A percentile compares a stretch with the other conserved stretches of the same genome.
Evolutionary conservation across 53 echinoderm and acorn worm genomes (phyloP).

Genomic region (Stichopus horrens): DNA sequence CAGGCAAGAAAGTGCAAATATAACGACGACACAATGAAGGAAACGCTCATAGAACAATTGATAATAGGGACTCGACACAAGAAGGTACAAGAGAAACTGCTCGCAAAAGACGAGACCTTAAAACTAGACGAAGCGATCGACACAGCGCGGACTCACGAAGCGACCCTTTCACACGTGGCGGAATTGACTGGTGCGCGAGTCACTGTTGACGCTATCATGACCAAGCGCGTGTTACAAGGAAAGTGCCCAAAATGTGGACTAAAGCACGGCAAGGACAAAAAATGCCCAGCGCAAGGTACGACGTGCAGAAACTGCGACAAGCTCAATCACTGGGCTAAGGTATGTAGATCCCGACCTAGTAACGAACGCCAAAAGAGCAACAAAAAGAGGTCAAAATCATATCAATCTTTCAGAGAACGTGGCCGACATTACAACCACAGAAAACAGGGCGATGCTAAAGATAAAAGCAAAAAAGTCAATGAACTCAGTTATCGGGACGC

Average conservation of each 20-base stretch:
- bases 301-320: slow-evolving; percentile 12
- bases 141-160: slow-evolving; percentile 55
- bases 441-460: too few species aligned
- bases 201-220: slow-evolving; percentile 38
- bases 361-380: too few species aligned
- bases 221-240: too few species aligned
- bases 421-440: too few species aligned
- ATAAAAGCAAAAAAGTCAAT: too few species aligned
- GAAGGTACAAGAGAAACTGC: too few species aligned
- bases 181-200: slow-evolving; percentile 14
- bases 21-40: slow-evolving; percentile 5
- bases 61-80: slow-evolving; percentile 56
- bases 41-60: slow-evolving; percentile 55
- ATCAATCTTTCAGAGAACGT: too few species aligned
- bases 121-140: slow-evolving; percentile 52
- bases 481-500: too few species aligned
- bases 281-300: slow-evolving; percentile 22
- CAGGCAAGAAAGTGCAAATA: slow-evolving; percentile 58
- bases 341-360: not conserved
- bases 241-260: not conserved
- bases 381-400: too few species aligned
- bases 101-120: slow-evolving; percentile 51
- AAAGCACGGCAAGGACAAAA: not conserved
- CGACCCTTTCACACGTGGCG: slow-evolving; percentile 43
- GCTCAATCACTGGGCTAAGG: not conserved